Evolutionary conservation across 2,888 invertebrate genomes (phyloP).

Genomic region (Harpalus rubripes): DNA sequence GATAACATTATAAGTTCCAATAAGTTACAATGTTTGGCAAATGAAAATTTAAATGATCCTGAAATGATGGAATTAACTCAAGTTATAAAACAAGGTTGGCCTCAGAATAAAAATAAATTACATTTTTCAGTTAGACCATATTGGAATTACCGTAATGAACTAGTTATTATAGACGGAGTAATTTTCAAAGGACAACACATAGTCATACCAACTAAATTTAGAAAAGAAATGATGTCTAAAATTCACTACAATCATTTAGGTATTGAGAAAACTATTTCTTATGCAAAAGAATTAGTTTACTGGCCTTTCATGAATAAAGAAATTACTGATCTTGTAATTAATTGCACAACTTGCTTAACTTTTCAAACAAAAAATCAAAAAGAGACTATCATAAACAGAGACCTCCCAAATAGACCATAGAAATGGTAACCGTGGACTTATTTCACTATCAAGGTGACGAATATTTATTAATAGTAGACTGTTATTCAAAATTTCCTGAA

Average conservation of each 20-base stretch:
- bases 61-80: slow-evolving; percentile 57
- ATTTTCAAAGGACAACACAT: too few relatives aligned
- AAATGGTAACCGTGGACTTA: not conserved
- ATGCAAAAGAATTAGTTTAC: too few relatives aligned
- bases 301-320: too few relatives aligned
- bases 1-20: slow-evolving; percentile 60
- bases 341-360: too few relatives aligned
- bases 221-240: too few relatives aligned
- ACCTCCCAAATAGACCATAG: not conserved
- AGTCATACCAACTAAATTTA: too few relatives aligned
- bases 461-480: slow-evolving; percentile 8
- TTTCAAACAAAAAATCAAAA: not conserved
- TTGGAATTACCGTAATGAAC: too few relatives aligned
- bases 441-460: not conserved
- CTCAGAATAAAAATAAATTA: slow-evolving; percentile 65
- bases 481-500: not conserved
- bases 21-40: slow-evolving; percentile 62
- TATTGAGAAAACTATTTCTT: too few relatives aligned
- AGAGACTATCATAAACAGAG: slow-evolving; percentile 7
- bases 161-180: too few relatives aligned
- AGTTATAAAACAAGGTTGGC: slow-evolving; percentile 68
- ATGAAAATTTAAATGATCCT: slow-evolving; percentile 36
- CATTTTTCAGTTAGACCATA: too few relatives aligned
- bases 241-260: too few relatives aligned
- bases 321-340: too few relatives aligned